These are phyloP conservation scores for Podarcis raffonei DNA, from an alignment of 2,113 vertebrate species.

Conservation along the genomic window DNA sequence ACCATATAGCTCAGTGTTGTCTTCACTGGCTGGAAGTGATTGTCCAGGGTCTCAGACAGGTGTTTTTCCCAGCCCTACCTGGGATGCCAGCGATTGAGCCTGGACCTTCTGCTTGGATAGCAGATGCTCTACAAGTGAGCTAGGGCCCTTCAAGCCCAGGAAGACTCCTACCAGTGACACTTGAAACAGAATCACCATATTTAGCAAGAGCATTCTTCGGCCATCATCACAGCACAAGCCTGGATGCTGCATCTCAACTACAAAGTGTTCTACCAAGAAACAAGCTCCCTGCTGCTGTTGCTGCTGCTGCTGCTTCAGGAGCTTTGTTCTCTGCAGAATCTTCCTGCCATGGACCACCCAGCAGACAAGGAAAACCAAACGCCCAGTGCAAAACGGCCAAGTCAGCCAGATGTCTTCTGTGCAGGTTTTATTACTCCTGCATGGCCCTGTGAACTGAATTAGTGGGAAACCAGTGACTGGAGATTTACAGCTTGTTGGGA, in stretches of 20 bases:
- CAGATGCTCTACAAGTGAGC: no score
- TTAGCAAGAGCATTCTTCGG: neutral
- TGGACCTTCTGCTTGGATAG: no score
- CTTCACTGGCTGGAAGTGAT: no score
- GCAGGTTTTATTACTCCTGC: neutral
- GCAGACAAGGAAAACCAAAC: slow-evolving; percentile 3
- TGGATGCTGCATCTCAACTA: neutral
- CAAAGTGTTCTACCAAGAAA: neutral
- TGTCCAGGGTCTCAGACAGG: no score
- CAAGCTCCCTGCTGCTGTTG: neutral
- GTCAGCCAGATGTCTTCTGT: slow-evolving; percentile 18
- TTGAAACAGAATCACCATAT: neutral
- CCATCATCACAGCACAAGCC: neutral
- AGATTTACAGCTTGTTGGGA: slow-evolving; percentile 14
- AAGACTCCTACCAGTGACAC: neutral
- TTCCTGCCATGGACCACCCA: slow-evolving; percentile 4
- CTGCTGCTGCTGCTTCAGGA: neutral
- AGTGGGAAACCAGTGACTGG: neutral
- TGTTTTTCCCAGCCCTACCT: no score
- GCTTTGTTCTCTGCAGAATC: neutral
- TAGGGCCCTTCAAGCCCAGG: neutral
- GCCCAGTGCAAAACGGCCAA: slow-evolving; percentile 10
- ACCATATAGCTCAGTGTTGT: no score
- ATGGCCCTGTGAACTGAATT: slow-evolving; percentile 7
- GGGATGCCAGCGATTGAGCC: no score